Evolutionary conservation across 2,113 vertebrate genomes (phyloP), one percentile per base, ranked within the genome.

Genomic region (Abramis brama): DNA sequence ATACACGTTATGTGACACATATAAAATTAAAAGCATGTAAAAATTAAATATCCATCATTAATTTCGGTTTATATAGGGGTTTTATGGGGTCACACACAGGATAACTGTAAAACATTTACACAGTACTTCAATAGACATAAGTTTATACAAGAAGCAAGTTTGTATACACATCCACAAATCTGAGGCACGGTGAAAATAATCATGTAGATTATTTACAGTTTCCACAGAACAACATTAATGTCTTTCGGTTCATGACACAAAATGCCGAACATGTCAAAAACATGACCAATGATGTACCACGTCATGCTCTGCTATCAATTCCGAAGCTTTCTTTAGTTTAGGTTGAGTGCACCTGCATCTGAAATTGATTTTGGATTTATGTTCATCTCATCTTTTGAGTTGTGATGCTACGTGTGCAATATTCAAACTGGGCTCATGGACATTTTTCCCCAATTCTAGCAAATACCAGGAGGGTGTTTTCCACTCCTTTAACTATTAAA

Each of bases 141-240:
- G 84, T 92, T 90, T 86, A 85, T 89, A 92, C 91, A 88, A 87
- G 79, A 79, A 84, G 84, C 75, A 75, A 82, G 62, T 70, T 57
- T 91, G 93, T 92, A 91, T 93, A 92, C 90, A 93, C 85, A 68
- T 86, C 88, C 91, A 91, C 91, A 92, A 88, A 92, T 70, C 85
- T 81, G 83, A 90, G 86, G 84, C 89, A 89, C 91, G 91, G 90
- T 84, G 87, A 90, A 92, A 93, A 92, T 88, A 86, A 90, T 85
- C 60, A 84, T 90, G 89, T 91, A 30, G 90, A 55, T 87, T 87
- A 90, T 94, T 83, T 82, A 86, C 70, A 90, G 33, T 81, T 83
- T 81, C 83, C 90, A 92, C 91, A 25, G 80, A 88, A 93, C 90
- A 66, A 88, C 33, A 94, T 89, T 84, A 80, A 90, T 86, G 90